phyloP scores from a whole-genome alignment of 2,113 vertebrate species.

The Sturnus vulgaris region DNA sequence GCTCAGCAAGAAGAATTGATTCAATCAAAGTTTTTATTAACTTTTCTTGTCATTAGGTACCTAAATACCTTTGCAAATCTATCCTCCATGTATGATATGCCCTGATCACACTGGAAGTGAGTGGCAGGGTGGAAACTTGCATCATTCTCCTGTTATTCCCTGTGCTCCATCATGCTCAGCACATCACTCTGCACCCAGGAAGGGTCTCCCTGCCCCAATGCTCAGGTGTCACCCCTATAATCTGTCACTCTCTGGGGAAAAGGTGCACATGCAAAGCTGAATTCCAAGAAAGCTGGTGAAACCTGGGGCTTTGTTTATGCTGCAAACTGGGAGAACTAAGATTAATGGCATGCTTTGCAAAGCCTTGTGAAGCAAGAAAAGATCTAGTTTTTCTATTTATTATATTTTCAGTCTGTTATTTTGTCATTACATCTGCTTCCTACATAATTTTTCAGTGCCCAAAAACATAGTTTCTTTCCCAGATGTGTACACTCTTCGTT shows the following conservation, averaged over 20 bases:
- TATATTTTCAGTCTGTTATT: not conserved
- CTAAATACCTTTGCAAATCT: not conserved
- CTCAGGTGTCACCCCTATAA: not conserved
- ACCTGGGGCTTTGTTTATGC: not conserved
- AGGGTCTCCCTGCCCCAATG: not conserved
- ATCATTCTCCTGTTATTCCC: not conserved
- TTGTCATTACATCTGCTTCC: not conserved
- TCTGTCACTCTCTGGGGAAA: not conserved
- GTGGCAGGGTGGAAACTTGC: not conserved
- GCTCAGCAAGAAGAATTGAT: not conserved
- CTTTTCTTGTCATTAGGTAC: not conserved
- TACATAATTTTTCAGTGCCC: not conserved
- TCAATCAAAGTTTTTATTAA: not conserved
- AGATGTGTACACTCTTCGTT: not conserved
- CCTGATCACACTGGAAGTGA: not conserved
- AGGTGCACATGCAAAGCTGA: not conserved
- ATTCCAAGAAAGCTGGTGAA: not conserved
- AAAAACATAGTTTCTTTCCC: not conserved
- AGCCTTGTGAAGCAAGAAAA: not conserved
- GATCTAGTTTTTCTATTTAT: not conserved
- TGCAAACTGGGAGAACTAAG: not conserved
- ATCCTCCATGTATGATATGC: accelerated
- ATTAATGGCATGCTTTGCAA: not conserved
- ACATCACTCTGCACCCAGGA: not conserved
- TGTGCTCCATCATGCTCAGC: not conserved